A percentile compares a stretch with the other conserved stretches of the same genome.
phyloP scores from a whole-genome alignment of 2,113 vertebrate genomes.

The Etheostoma spectabile region DNA sequence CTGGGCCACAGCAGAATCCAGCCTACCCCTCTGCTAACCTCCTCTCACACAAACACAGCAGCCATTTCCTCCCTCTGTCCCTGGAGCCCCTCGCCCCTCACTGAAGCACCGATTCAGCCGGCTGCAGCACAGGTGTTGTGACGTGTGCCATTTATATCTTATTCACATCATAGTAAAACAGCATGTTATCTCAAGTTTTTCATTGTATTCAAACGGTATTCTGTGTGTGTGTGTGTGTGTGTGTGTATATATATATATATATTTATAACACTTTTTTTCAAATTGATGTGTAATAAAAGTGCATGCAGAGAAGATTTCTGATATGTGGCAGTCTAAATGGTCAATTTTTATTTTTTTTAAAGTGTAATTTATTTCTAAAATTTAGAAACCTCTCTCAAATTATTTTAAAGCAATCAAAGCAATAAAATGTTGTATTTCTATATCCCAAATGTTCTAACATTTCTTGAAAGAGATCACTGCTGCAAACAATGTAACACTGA shows the following conservation, averaged over 20 bases:
- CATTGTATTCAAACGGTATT: not conserved
- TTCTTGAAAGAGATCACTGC: not conserved
- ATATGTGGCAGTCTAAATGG: not conserved
- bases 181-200: constrained; percentile 31
- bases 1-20: constrained; percentile 78
- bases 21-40: constrained; percentile 79
- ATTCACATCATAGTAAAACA: constrained; percentile 43
- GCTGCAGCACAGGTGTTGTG: constrained; percentile 70
- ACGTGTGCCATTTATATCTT: constrained; percentile 60
- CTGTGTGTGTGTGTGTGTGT: not conserved
- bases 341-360: not conserved
- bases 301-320: not conserved
- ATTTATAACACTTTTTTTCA: not conserved
- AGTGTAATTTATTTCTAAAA: constrained; percentile 1
- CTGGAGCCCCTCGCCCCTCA: constrained; percentile 66
- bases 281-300: not conserved
- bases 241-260: too few species aligned
- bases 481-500: constrained; percentile 10
- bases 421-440: constrained; percentile 8
- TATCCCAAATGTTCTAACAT: not conserved
- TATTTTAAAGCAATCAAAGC: constrained; percentile 10
- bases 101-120: constrained; percentile 67
- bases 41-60: constrained; percentile 76
- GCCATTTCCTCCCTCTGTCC: constrained; percentile 77
- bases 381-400: not conserved